Evolutionary conservation across 2,797 vertebrate genomes (phyloP), one percentile per base, ranked within the genome.

Genomic region (Centroberyx gerrardi): DNA sequence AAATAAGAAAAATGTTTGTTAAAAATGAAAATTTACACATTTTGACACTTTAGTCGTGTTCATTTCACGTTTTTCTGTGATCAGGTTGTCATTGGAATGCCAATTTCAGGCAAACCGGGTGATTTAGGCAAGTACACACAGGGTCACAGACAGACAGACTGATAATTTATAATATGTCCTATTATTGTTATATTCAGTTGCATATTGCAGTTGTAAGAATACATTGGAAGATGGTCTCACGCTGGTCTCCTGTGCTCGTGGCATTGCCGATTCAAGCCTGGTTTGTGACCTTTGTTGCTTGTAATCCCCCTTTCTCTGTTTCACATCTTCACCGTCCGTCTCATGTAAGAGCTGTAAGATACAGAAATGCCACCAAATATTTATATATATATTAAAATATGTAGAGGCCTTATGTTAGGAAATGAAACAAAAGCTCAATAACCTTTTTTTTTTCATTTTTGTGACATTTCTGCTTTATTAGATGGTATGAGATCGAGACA

Each of bases 391-490:
- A 36, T 36, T 36, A 64, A 68, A 51, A 27, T 61, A 71, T 46
- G 33, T n/a, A 55, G 27, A 40, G 8, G 38, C 7, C 17, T 67
- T 42, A 65, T 49, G 28, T 69, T 67, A 48, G 62, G 33, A 51
- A 70, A 68, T 51, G 14, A 55, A 60, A 38, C 46, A 49, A 27
- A 62, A 55, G 10, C 59, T n/a, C 52, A 38, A 33, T 62, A 66
- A 74, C 54, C 64, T 82, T 77, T 68, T 15, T 67, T 71, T 53
- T 33, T 31, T 15, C 5, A 55, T 17, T 27, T 80, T 33, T 71
- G 38, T 83, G 64, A 73, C 74, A 82, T 86, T 80, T 90, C 52
- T 55, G 42, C 63, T 78, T 78, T 78, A 85, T 86, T 83, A 54
- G 46, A n/a, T 38, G 18, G 15, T 18, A 67, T 48, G 66, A 51